These are phyloP conservation scores for Oxystoma pomonae DNA, from an alignment of 2,888 invertebrate species.

Conservation along the genomic window DNA sequence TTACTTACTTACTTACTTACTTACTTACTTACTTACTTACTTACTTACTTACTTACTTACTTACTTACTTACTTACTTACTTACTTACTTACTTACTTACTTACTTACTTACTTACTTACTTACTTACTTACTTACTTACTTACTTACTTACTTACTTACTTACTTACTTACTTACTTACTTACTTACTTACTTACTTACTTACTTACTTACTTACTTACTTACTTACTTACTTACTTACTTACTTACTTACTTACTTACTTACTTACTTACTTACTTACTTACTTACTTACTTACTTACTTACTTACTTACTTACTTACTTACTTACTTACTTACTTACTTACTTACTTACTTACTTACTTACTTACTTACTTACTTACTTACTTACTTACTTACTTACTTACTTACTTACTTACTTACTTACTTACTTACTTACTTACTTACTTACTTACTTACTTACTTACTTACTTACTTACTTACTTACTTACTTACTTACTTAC, in stretches of 20 bases:
- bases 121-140: background rate
- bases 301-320: conserved; percentile 12
- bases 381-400: conserved; percentile 7
- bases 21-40: background rate
- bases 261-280: conserved; percentile 11
- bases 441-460: background rate
- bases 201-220: background rate
- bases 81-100: background rate
- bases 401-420: background rate
- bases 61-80: background rate
- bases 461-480: background rate
- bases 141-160: background rate
- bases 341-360: conserved; percentile 14
- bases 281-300: conserved; percentile 13
- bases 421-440: background rate
- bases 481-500: background rate
- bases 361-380: conserved; percentile 14
- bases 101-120: background rate
- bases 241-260: conserved; percentile 8
- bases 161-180: background rate
- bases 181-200: background rate
- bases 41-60: background rate
- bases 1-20: background rate
- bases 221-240: conserved; percentile 6
- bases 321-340: conserved; percentile 14